Base-by-base conservation (phyloP, 1,140 invertebrate genomes). In the Aphelenchoides avenae region DNA sequence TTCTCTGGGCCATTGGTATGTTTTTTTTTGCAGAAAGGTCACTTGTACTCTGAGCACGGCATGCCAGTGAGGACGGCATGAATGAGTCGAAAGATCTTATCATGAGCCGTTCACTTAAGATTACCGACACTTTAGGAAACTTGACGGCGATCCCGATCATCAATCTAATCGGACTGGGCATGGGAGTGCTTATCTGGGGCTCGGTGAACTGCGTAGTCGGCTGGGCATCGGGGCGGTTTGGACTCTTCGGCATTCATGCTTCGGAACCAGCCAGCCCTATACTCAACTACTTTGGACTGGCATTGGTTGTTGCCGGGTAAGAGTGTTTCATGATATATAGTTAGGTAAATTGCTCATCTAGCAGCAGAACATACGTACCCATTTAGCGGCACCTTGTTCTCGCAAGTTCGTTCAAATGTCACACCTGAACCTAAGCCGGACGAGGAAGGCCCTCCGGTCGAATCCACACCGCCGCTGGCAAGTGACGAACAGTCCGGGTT, bases 161-260 rank as follows among this genome's bases (percentile, higher is more conserved):
- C 42, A 64, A 63, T 18, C 34, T 31, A 15, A 69, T 71, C 43
- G 73, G 71, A 22, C 46, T 76, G 22, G 74, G 66, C 27, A 43
- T 76, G 51, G 71, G 70, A 15, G 43, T 59, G 27, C 48, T 73
- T 24, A 64, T 77, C 51, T 76, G 74, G 68, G 68, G 63, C n/a
- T 56, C 49, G 30, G 51, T 64, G 29, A 56, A 67, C 22, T 62
- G 73, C 41, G 37, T 57, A 18, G 51, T 75, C 22, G 73, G 73
- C 5, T 81, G 80, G 80, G 77, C 77, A 6, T 76, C 69, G 52
- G 79, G 79, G 39, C 78, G 77, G 73, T 80, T 80, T 73, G 79
- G 78, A 5, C 66, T 73, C 49, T 79, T 81, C 72, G 79, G 78
- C 3, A 67, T 56, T 24, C 3, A 64, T 43, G 20, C 70, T 52